phyloP scores from a whole-genome alignment of 2,797 vertebrate genomes.

The Dendrocincla tyrannina region DNA sequence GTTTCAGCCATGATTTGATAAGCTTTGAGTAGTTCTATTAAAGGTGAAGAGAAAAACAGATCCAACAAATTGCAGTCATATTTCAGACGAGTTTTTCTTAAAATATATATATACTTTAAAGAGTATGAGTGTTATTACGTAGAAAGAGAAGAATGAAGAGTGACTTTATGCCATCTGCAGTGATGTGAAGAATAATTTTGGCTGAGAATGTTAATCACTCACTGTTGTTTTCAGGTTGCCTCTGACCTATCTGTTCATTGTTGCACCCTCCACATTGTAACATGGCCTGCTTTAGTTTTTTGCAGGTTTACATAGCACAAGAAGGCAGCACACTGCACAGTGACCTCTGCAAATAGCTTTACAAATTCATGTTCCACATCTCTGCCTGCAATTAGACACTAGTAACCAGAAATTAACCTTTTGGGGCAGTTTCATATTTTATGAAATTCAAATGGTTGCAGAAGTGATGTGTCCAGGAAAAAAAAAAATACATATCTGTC shows the following conservation, averaged over 20 bases:
- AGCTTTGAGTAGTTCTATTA: not conserved
- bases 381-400: not conserved
- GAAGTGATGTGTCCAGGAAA: not conserved
- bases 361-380: not conserved
- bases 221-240: not conserved
- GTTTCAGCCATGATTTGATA: not conserved
- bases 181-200: not conserved
- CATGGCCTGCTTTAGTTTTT: not conserved
- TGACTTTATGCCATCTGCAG: not conserved
- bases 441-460: not conserved
- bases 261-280: not conserved
- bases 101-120: not conserved
- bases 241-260: not conserved
- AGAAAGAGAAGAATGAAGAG: not conserved
- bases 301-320: not conserved
- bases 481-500: not conserved
- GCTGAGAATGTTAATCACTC: rapidly evolving
- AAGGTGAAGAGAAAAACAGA: not conserved
- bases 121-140: not conserved
- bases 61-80: not conserved
- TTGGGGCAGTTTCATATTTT: not conserved
- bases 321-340: not conserved
- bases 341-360: not conserved
- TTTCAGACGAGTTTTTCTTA: not conserved
- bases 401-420: not conserved